Conservation (phyloP, 2,797 vertebrate genomes). For the Xenops minutus region DNA sequence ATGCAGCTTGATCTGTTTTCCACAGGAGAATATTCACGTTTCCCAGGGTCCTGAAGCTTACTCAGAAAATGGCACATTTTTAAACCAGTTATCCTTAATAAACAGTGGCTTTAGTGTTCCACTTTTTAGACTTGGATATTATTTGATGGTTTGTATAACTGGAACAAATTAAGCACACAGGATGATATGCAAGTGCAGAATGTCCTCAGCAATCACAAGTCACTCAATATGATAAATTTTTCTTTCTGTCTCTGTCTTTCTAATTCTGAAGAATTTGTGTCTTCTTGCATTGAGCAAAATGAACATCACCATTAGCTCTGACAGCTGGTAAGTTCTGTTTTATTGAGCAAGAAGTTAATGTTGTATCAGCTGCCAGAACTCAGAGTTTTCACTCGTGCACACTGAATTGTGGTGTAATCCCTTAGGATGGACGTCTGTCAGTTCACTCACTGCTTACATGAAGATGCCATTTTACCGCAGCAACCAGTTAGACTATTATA, state of each 20-base stretch:
- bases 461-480: not conserved
- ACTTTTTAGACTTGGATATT: not conserved
- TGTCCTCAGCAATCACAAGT: not conserved
- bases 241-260: not conserved
- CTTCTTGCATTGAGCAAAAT: not conserved
- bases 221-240: not conserved
- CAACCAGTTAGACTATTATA: not conserved
- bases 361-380: not conserved
- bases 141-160: not conserved
- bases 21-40: not conserved
- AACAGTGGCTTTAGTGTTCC: not conserved
- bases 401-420: not conserved
- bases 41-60: not conserved
- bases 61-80: not conserved
- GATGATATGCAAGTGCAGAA: not conserved
- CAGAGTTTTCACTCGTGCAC: not conserved
- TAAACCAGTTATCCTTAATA: not conserved
- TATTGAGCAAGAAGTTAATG: not conserved
- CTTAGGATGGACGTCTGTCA: not conserved
- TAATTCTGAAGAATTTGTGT: not conserved
- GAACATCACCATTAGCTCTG: not conserved
- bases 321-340: not conserved
- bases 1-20: not conserved
- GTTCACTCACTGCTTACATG: not conserved
- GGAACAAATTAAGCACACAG: not conserved